Percentiles rank a stretch among this genome's conserved stretches.
Evolutionary conservation across 2,113 vertebrate species (phyloP).

Genomic region (Talpa occidentalis): DNA sequence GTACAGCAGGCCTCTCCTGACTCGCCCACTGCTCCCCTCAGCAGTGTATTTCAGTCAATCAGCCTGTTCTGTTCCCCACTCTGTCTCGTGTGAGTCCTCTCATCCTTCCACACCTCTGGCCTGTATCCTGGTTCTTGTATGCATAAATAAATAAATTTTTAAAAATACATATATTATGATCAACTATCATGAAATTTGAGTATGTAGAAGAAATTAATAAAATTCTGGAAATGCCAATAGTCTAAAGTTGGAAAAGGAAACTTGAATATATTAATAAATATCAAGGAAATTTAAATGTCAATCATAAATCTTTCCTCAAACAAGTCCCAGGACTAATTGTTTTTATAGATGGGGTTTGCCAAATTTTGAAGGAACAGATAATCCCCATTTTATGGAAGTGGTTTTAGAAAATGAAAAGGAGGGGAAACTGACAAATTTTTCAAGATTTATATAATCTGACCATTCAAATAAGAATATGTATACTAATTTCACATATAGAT

Average conservation of each 20-base stretch:
- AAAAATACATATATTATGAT: neutral
- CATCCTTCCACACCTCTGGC: no score
- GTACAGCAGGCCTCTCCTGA: no score
- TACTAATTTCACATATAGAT: neutral
- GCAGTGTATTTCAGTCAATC: no score
- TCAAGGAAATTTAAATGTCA: neutral
- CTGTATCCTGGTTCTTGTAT: no score
- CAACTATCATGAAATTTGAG: neutral
- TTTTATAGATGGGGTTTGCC: neutral
- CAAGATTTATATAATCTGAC: neutral
- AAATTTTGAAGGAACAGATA: constrained; percentile 25
- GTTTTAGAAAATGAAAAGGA: constrained; percentile 29
- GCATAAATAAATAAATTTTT: no score
- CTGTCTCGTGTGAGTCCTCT: no score
- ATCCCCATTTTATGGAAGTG: neutral
- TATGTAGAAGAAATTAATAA: neutral
- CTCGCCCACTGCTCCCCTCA: no score
- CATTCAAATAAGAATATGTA: neutral
- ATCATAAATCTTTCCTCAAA: neutral
- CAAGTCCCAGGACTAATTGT: neutral
- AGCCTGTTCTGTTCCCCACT: no score
- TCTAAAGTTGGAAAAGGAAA: neutral
- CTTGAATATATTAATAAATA: constrained; percentile 5
- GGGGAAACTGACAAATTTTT: neutral
- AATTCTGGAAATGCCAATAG: neutral